Evolutionary conservation across 2,797 vertebrate genomes (phyloP), one percentile per base, ranked within the genome.

Genomic region (Pseudochirops cupreus): DNA sequence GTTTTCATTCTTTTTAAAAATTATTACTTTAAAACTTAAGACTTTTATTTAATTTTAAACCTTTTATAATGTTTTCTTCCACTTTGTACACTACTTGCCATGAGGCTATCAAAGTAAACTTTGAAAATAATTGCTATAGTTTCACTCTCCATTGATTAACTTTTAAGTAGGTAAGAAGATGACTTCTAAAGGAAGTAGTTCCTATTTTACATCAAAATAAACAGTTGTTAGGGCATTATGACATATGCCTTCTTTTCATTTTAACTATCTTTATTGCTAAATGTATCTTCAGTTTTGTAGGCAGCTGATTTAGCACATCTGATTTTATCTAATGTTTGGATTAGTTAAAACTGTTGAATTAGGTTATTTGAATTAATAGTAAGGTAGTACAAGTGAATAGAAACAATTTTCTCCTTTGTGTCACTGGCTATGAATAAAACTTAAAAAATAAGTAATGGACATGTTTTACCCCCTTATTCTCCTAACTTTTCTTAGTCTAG

Each of bases 201-300:
- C 39, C 90, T 59, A n/a, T 54, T 96, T 94, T 93, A 58, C 10
- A 93, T 59, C 92, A 96, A 94, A 95, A 90, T 93, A 82, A 96
- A 87, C 93, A 93, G 87, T 90, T 67, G 7, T 93, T 93, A 52
- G 50, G 91, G 93, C 52, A 14, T 92, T 93, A 24, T 55, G 33
- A 57, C 13, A 33, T 52, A 91, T 50, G 4, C 50, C 31, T 12
- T 94, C 13, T 53, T 46, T 96, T 33, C 93, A 5, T 91, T 95
- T 92, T 67, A 92, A 26, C 50, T 93, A 91, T 91, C 89, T 95
- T 91, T 58, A 94, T 56, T 95, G 56, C 26, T 90, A 95, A 54
- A 31, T 90, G 29, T 95, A 46, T 93, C 67, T 95, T 56, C 74
- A 91, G 92, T 26, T 87, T 87, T 87, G 39, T 50, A 4, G 24